A percentile compares a stretch with the other conserved stretches of the same genome.
Conservation (phyloP, 92 coral and sea anemone species). For the Micromussa lordhowensis region DNA sequence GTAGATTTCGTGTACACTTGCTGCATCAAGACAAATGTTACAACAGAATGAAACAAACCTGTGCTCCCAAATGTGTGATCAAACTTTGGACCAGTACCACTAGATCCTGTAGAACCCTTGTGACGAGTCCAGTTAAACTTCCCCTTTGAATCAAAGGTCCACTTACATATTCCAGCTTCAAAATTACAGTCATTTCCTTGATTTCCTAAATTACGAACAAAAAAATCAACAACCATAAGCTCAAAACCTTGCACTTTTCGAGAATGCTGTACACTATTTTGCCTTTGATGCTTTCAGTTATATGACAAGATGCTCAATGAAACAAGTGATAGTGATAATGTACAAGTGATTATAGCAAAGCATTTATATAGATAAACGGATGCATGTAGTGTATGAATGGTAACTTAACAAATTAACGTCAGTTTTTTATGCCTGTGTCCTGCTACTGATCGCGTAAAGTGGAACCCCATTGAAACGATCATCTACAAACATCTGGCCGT, state of each 20-base stretch:
- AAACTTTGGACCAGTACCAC: slow-evolving; percentile 83
- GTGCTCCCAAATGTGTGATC: slow-evolving; percentile 85
- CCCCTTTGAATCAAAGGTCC: slow-evolving; percentile 79
- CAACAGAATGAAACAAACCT: slow-evolving; percentile 22
- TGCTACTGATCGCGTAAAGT: too few relatives aligned
- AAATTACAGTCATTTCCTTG: slow-evolving; percentile 92
- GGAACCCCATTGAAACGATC: too few relatives aligned
- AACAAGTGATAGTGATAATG: neutral
- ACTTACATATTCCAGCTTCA: slow-evolving; percentile 82
- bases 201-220: slow-evolving; percentile 52
- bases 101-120: slow-evolving; percentile 82
- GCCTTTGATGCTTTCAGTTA: neutral
- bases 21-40: too few relatives aligned
- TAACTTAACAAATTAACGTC: too few relatives aligned
- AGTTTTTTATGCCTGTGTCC: too few relatives aligned
- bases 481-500: too few relatives aligned
- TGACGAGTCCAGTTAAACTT: slow-evolving; percentile 95
- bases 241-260: neutral
- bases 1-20: too few relatives aligned
- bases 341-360: too few relatives aligned
- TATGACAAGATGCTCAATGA: too few relatives aligned
- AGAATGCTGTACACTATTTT: neutral
- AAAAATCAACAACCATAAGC: neutral
- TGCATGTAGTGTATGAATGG: too few relatives aligned
- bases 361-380: too few relatives aligned